phyloP scores from a whole-genome alignment of 2,797 vertebrate species.

The Urocyon cinereoargenteus region DNA sequence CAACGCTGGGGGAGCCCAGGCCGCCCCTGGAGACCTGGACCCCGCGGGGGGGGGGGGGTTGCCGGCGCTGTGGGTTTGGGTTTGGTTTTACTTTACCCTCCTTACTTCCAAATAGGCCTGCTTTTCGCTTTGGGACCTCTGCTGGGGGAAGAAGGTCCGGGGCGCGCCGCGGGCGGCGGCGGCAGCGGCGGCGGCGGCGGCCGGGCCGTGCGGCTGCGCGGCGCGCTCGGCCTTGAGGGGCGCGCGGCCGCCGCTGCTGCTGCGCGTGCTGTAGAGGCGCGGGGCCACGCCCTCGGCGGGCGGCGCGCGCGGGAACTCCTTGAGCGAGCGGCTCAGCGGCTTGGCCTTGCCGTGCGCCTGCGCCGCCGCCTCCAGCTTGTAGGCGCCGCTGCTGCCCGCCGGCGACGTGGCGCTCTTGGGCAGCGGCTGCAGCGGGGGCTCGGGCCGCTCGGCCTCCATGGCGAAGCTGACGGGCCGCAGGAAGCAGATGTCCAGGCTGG shows the following conservation, averaged over 20 bases:
- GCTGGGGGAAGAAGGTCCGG: conserved; percentile 90
- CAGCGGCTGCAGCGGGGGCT: conserved; percentile 87
- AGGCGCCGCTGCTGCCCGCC: conserved; percentile 89
- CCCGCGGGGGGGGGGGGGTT: background rate
- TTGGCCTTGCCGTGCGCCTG: conserved; percentile 95
- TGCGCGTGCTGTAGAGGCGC: conserved; percentile 89
- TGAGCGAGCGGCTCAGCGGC: conserved; percentile 96
- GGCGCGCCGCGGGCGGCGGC: conserved; percentile 89
- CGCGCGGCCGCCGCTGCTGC: conserved; percentile 89
- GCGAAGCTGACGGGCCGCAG: conserved; percentile 93
- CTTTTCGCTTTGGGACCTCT: conserved; percentile 89
- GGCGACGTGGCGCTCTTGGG: conserved; percentile 89
- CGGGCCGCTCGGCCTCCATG: conserved; percentile 90
- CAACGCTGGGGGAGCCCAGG: background rate
- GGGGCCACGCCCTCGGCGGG: conserved; percentile 88
- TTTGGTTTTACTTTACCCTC: conserved; percentile 88
- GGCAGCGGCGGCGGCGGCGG: conserved; percentile 87
- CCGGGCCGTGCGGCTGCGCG: conserved; percentile 84
- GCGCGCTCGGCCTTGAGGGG: conserved; percentile 94
- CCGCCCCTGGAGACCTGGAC: conserved; percentile 55
- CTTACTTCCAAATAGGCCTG: conserved; percentile 91
- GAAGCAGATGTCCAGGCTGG: conserved; percentile 97
- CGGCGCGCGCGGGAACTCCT: conserved; percentile 92
- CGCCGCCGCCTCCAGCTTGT: conserved; percentile 92
- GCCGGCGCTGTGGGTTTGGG: conserved; percentile 51